phyloP scores from a whole-genome alignment of 1,140 invertebrate species.

The Octopus sinensis region DNA sequence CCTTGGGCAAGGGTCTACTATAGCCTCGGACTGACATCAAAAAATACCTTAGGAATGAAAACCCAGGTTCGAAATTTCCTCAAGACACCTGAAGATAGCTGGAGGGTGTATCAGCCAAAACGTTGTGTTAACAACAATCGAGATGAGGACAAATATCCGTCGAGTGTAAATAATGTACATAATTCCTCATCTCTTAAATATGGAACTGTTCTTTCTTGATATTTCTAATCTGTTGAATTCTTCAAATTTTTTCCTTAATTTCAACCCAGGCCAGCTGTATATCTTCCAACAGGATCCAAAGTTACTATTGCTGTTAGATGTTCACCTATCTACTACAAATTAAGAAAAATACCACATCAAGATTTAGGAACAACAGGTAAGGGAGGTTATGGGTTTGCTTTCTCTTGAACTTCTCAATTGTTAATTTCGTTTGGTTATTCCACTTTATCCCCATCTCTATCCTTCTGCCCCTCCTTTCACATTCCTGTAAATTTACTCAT shows the following conservation, averaged over 20 bases:
- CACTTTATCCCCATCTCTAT: neutral
- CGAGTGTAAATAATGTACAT: no score
- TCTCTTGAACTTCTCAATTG: neutral
- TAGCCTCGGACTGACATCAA: no score
- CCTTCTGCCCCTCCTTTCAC: neutral
- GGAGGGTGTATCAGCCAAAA: no score
- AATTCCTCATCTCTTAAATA: no score
- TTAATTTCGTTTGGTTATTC: no score
- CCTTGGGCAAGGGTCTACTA: no score
- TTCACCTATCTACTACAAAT: slow-evolving; percentile 74
- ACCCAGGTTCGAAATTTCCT: no score
- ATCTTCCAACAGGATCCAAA: slow-evolving; percentile 76
- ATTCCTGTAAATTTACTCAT: neutral
- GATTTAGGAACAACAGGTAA: slow-evolving; percentile 9
- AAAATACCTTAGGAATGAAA: no score
- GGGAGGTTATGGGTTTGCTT: neutral
- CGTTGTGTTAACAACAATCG: no score
- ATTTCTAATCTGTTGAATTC: neutral
- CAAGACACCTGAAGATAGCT: no score
- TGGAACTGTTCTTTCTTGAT: no score
- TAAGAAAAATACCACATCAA: slow-evolving; percentile 53
- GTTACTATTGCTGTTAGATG: slow-evolving; percentile 70
- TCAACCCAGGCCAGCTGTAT: slow-evolving; percentile 70
- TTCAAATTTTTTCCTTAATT: neutral
- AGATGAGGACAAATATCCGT: no score